Conservation (phyloP, 2,797 vertebrate genomes). For the Erithacus rubecula region DNA sequence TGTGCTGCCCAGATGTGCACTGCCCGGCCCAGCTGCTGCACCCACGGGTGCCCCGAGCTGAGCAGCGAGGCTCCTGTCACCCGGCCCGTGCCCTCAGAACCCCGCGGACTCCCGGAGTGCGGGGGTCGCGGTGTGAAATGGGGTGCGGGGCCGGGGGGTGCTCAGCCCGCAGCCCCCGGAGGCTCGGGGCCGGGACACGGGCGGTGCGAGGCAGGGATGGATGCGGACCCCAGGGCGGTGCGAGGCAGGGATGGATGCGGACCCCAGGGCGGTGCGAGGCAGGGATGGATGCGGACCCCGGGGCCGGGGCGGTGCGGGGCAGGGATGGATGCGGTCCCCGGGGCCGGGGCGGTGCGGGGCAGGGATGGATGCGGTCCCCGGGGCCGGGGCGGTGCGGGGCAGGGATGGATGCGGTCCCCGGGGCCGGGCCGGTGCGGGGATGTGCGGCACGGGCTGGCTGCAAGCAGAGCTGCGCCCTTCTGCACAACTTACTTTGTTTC, state of each 20-base stretch:
- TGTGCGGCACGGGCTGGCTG: neutral
- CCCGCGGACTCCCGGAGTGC: neutral
- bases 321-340: neutral
- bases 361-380: no score
- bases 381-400: neutral
- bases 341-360: neutral
- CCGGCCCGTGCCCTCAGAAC: neutral
- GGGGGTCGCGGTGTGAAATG: fast-evolving
- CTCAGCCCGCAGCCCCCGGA: neutral
- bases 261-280: neutral
- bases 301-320: neutral
- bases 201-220: neutral
- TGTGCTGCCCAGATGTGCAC: neutral
- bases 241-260: no score
- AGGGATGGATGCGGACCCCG: neutral
- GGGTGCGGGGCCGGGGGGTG: neutral
- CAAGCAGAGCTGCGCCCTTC: neutral
- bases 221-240: neutral
- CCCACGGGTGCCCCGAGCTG: neutral
- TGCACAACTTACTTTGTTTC: constrained; percentile 16
- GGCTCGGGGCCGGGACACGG: neutral
- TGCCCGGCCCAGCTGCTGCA: constrained; percentile 8
- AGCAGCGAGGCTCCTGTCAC: neutral
- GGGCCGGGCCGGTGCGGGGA: neutral
- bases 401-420: neutral